A percentile compares a stretch with the other conserved stretches of the same genome.
Conservation (phyloP, 2,797 vertebrate genomes). For the Platalea minor region DNA sequence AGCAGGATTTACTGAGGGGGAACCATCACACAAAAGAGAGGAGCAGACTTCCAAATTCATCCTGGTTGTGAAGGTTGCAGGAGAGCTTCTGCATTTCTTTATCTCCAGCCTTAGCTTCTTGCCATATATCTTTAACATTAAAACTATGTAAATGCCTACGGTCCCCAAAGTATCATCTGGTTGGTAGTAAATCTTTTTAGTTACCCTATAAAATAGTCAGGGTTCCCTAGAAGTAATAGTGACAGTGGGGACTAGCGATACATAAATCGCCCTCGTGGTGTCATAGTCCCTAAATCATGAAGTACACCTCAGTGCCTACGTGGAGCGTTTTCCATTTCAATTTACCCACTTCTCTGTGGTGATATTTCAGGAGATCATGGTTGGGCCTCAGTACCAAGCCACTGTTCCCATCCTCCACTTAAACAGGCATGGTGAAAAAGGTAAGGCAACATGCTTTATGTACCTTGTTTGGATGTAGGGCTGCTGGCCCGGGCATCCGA, state of each 20-base stretch:
- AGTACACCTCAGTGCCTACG: neutral
- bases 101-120: neutral
- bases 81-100: neutral
- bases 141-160: neutral
- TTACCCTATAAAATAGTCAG: neutral
- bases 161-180: neutral
- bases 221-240: neutral
- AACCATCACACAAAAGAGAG: neutral
- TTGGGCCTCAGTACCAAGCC: conserved; percentile 92
- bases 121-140: neutral
- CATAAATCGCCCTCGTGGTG: neutral
- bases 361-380: conserved; percentile 89
- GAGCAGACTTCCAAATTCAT: neutral
- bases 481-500: neutral
- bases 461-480: neutral
- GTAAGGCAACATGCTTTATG: conserved; percentile 59
- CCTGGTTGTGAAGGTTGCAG: neutral
- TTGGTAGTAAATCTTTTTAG: conserved; percentile 2
- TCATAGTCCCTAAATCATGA: neutral
- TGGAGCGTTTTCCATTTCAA: neutral
- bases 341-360: neutral
- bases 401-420: conserved; percentile 82
- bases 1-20: neutral
- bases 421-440: conserved; percentile 79
- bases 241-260: neutral